A percentile compares a stretch with the other conserved stretches of the same genome.
Evolutionary conservation across 2,113 vertebrate species (phyloP).

Genomic region (Lota lota): DNA sequence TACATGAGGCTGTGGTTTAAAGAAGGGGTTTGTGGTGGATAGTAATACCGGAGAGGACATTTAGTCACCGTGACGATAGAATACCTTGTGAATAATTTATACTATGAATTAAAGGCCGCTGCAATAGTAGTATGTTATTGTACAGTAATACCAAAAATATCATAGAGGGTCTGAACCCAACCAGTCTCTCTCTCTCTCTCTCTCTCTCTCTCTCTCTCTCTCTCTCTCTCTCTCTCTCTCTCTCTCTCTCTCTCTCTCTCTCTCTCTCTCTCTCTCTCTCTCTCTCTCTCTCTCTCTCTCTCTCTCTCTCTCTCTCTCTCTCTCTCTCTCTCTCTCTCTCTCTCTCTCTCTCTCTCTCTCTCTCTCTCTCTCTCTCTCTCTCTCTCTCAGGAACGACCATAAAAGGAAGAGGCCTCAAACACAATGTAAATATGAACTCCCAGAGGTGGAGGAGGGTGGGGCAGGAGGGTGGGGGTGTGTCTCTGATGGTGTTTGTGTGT

Average conservation of each 20-base stretch:
- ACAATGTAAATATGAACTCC: background rate
- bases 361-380: slow-evolving; percentile 4
- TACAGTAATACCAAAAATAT: too few relatives aligned
- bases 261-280: slow-evolving; percentile 6
- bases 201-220: background rate
- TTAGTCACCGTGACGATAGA: too few relatives aligned
- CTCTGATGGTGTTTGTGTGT: too few relatives aligned
- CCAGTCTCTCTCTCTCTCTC: slow-evolving; percentile 10
- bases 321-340: slow-evolving; percentile 10
- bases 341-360: slow-evolving; percentile 6
- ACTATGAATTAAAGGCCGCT: too few relatives aligned
- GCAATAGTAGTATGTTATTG: too few relatives aligned
- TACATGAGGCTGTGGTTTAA: too few relatives aligned
- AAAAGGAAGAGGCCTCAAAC: background rate
- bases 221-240: slow-evolving; percentile 9
- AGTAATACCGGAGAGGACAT: too few relatives aligned
- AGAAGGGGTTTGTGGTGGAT: too few relatives aligned
- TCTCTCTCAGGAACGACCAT: too few relatives aligned
- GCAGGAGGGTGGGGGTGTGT: background rate
- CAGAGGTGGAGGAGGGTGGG: background rate
- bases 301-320: slow-evolving; percentile 4
- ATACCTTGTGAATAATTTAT: too few relatives aligned
- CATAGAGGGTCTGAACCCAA: too few relatives aligned
- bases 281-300: slow-evolving; percentile 8
- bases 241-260: slow-evolving; percentile 27